Base-by-base conservation (phyloP, 1,140 invertebrate species). In the Lycorma delicatula region DNA sequence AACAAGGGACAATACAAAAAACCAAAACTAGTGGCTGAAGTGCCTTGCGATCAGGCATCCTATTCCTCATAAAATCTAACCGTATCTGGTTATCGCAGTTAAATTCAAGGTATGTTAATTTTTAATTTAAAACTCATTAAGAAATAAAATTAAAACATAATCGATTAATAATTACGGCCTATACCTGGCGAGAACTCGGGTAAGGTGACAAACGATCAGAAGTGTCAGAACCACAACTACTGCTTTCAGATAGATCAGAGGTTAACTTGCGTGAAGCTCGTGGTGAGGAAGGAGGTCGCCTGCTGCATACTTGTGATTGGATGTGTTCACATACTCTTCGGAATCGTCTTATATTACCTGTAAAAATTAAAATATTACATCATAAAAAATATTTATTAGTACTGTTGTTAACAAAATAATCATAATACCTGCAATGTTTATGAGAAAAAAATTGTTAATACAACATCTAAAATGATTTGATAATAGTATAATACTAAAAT, bases 311-410 rank as follows among this genome's bases (percentile, higher is more conserved):
- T 66, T 93, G 89, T 3, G 86, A 83, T 71, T 97, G 93, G 58
- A 97, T 92, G 71, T 96, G 91, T 72, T 98, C 95, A 75, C 93
- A 97, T 52, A 98, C 92, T 64, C 94, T 80, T 58, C 93, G 82
- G 73, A 97, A 98, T 61, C 95, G 81, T 60, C 94, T 81, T 60
- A 96, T 93, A 69, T 97, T 97, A 51, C 93, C 93, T 93, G 71
- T 25, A 69, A 70, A 62, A 59, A 52, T 64, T 46, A 26, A 54
- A 55, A 62, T 16, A 48, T 53, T 55, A 12, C 48, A 25, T 11
- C n/a, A 18, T 49, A 51, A n/a, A n/a, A n/a, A n/a, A n/a, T n/a
- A n/a, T n/a, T n/a, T n/a, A 7, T 36, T 5, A 23, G 12, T 29
- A 20, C 29, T 22, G 27, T 13, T 18, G 9, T 26, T 12, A 26